phyloP scores from a whole-genome alignment of 2,888 invertebrate species.

The Autographa gamma region DNA sequence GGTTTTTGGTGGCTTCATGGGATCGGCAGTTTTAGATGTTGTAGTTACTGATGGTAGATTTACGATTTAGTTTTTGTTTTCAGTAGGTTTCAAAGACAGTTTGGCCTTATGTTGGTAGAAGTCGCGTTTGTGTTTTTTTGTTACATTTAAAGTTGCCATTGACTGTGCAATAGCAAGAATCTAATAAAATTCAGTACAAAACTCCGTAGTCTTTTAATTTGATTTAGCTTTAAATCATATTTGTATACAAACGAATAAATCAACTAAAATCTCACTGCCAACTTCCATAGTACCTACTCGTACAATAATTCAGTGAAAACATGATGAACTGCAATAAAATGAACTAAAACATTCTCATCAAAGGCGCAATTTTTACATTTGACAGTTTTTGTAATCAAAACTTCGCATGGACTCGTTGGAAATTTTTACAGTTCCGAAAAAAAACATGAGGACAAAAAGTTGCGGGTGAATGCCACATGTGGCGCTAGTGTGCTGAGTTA shows the following conservation, averaged over 20 bases:
- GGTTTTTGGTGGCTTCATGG: background rate
- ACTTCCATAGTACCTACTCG: background rate
- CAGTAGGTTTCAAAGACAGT: background rate
- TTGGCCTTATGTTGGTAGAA: background rate
- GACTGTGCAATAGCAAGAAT: too few relatives aligned
- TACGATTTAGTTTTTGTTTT: background rate
- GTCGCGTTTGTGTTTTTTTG: too few relatives aligned
- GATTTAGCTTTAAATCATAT: too few relatives aligned
- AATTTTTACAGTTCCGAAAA: conserved; percentile 42
- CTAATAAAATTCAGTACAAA: too few relatives aligned
- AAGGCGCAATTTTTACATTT: conserved; percentile 46
- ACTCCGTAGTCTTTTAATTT: too few relatives aligned
- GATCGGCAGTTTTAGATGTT: background rate
- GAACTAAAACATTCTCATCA: conserved; percentile 25
- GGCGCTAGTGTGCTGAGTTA: conserved; percentile 59
- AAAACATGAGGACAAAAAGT: conserved; percentile 47
- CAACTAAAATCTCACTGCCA: too few relatives aligned
- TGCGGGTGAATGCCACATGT: conserved; percentile 60
- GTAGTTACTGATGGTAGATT: background rate
- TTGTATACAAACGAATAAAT: too few relatives aligned
- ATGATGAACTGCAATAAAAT: conserved; percentile 39
- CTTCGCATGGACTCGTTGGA: conserved; percentile 41
- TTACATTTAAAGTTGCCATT: too few relatives aligned
- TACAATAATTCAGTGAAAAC: background rate
- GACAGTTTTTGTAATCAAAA: conserved; percentile 58